Percentiles rank a stretch among this genome's conserved stretches.
Conservation (phyloP, 2,797 vertebrate genomes). For the Anomalospiza imberbis region DNA sequence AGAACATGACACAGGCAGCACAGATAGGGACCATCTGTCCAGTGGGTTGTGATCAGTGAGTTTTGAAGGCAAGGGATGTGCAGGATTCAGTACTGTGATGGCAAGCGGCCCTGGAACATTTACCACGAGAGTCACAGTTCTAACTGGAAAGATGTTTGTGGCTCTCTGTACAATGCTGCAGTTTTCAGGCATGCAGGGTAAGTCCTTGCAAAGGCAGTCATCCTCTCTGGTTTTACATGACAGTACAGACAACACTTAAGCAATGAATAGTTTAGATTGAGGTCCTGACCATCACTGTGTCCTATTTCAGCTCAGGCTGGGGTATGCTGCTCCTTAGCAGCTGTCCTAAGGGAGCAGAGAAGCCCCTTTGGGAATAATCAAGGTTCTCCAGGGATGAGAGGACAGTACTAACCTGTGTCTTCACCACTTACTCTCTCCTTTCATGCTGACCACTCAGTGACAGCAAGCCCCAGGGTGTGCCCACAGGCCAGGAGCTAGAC, state of each 20-base stretch:
- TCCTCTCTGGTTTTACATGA: neutral
- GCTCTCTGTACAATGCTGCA: neutral
- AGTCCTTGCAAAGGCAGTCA: neutral
- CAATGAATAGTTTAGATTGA: neutral
- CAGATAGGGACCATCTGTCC: neutral
- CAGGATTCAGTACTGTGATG: neutral
- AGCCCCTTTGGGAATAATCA: neutral
- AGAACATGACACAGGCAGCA: neutral
- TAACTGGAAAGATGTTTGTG: neutral
- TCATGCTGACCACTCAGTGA: rapidly evolving
- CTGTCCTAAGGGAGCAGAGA: neutral
- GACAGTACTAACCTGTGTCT: neutral
- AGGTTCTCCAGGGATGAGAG: neutral
- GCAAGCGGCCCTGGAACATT: neutral
- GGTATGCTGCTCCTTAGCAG: neutral
- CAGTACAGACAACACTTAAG: neutral
- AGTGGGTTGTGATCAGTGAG: rapidly evolving
- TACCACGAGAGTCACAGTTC: neutral
- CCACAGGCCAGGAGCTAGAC: neutral
- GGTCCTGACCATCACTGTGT: neutral
- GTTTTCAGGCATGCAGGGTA: neutral
- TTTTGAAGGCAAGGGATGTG: neutral
- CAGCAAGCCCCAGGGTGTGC: neutral
- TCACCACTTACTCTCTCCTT: neutral
- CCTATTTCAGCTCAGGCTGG: neutral